These are phyloP conservation scores for Wiebesia pumilae DNA, from an alignment of 1,140 invertebrate species.

Conservation along the genomic window DNA sequence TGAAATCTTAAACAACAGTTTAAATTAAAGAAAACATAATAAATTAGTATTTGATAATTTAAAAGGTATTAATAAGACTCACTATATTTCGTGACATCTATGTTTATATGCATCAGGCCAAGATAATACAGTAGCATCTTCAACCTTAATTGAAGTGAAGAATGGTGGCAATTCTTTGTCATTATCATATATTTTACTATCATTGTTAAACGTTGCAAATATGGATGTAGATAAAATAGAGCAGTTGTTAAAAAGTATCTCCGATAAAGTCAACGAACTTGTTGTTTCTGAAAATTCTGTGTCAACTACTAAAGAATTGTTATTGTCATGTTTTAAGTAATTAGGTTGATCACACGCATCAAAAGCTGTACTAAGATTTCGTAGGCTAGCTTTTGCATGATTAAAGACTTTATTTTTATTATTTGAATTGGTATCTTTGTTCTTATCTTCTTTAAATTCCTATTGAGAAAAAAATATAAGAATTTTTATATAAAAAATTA, in stretches of 20 bases:
- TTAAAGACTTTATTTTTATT: conserved; percentile 44
- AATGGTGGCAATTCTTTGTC: conserved; percentile 43
- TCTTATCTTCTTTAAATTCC: conserved; percentile 9
- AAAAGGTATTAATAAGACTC: conserved; percentile 66
- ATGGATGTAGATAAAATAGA: conserved; percentile 28
- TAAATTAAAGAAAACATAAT: too few relatives aligned
- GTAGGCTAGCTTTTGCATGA: conserved; percentile 54
- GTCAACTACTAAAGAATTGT: conserved; percentile 1
- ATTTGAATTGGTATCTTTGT: conserved; percentile 14
- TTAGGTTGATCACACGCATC: conserved; percentile 64
- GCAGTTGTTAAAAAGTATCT: conserved; percentile 30
- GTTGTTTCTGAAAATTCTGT: conserved; percentile 25
- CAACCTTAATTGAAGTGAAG: conserved; percentile 61
- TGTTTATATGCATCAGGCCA: conserved; percentile 77
- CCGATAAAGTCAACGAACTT: conserved; percentile 24
- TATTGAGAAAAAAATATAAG: background rate
- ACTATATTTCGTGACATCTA: conserved; percentile 81
- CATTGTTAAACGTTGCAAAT: background rate
- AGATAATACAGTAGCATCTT: conserved; percentile 64
- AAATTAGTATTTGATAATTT: too few relatives aligned
- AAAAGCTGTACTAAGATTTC: conserved; percentile 65
- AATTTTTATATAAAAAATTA: background rate
- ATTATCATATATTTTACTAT: conserved; percentile 7
- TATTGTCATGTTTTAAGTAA: conserved; percentile 47
- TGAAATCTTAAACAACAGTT: too few relatives aligned